Evolutionary conservation across 2,113 vertebrate species (phyloP), one percentile per base, ranked within the genome.

Genomic region (Corythornis cristatus): DNA sequence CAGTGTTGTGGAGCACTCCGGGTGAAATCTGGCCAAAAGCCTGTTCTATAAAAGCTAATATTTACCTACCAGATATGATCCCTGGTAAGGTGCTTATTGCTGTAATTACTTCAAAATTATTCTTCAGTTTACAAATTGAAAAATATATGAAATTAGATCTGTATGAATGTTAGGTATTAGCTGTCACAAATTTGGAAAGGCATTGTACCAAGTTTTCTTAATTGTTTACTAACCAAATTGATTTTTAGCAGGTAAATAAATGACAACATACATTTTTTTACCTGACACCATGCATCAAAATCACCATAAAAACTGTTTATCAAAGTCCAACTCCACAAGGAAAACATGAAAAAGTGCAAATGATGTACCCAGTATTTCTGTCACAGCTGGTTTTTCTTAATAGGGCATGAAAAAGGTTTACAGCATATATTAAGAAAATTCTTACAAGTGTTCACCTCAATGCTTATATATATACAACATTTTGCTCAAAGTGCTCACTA

Each of bases 261-360:
- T 89, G 95, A 96, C 86, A 95, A 76, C 96, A 96, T 86, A 92
- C 94, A 96, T 87, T 92, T 95, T 94, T 92, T 95, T 94, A 87
- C 93, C 95, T 95, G 95, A 97, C 94, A 97, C 70, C 91, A 97
- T 93, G 95, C 96, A 97, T 97, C 96, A 97, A 97, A 97, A 97
- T 97, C 93, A 96, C 95, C 95, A 96, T 98, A 98, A 97, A 98
- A 98, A 97, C 83, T 95, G 94, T 97, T 98, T 97, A 98, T 97
- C 97, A 98, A 98, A 98, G 96, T 98, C 97, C 96, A 95, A 89
- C 95, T 98, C 96, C 91, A 95, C 91, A 91, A 97, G 78, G 68
- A 98, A 96, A 98, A 96, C 93, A 97, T 94, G 91, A 97, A 97
- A 97, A 97, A 97, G 96, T 97, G 97, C 97, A 98, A 97, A 97